phyloP scores from a whole-genome alignment of 2,888 invertebrate species.

The Eristalis intricaria region DNA sequence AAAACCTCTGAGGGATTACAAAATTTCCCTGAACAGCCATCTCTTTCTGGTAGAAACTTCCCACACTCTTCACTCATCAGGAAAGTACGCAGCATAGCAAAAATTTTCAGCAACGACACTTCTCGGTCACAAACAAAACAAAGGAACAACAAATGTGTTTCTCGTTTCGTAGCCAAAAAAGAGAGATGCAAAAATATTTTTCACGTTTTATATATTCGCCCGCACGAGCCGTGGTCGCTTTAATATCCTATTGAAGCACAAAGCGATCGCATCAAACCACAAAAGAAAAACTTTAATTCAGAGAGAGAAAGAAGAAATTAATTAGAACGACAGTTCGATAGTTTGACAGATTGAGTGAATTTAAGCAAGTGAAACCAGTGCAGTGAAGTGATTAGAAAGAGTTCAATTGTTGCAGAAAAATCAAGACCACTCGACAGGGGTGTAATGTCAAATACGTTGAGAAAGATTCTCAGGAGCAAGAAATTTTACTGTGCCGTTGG shows the following conservation, averaged over 20 bases:
- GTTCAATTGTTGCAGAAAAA: background rate
- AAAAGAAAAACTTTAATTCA: background rate
- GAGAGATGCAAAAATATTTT: conserved; percentile 43
- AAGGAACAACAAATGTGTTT: conserved; percentile 31
- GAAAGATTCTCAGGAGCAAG: conserved; percentile 48
- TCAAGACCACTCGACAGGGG: conserved; percentile 17
- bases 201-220: conserved; percentile 58
- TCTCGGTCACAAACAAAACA: background rate
- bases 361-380: background rate
- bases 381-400: conserved; percentile 16
- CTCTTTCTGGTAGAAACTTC: conserved; percentile 6
- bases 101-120: background rate
- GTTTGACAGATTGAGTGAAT: conserved; percentile 5
- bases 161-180: conserved; percentile 31
- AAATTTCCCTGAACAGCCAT: conserved; percentile 18
- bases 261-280: conserved; percentile 36
- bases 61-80: conserved; percentile 11
- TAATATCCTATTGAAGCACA: conserved; percentile 64
- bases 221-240: conserved; percentile 9
- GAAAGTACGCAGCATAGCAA: background rate
- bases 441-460: conserved; percentile 52
- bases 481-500: conserved; percentile 78
- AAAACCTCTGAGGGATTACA: background rate
- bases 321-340: conserved; percentile 1
- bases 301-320: conserved; percentile 17